A percentile compares a stretch with the other conserved stretches of the same genome.
Conservation (phyloP, 1,140 invertebrate genomes). For the Tribolium madens region DNA sequence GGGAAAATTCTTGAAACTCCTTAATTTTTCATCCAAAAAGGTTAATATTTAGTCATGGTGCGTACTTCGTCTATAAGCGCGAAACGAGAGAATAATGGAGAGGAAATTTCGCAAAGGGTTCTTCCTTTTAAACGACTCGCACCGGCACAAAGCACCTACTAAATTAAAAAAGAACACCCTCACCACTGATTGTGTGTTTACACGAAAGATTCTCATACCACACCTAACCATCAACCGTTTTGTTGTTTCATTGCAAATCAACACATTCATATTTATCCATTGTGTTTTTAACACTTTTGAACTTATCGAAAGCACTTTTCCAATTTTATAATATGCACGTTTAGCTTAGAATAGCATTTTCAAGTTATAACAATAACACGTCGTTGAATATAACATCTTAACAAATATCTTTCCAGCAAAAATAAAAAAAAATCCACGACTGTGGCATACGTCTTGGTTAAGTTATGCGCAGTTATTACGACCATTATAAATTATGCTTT, state of each 20-base stretch:
- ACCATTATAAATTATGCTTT: neutral
- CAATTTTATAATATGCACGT: neutral
- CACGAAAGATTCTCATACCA: neutral
- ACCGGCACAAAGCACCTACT: constrained; percentile 22
- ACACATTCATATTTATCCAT: neutral
- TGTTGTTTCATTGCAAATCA: neutral
- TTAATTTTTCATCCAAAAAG: constrained; percentile 36
- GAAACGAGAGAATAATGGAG: constrained; percentile 12
- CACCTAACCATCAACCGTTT: neutral
- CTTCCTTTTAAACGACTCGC: constrained; percentile 18
- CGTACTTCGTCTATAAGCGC: constrained; percentile 29
- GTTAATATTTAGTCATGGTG: constrained; percentile 31
- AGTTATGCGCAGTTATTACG: too few relatives aligned
- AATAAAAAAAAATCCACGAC: too few relatives aligned
- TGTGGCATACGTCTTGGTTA: too few relatives aligned
- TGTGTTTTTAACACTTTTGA: neutral
- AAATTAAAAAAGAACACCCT: constrained; percentile 24
- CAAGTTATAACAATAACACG: neutral
- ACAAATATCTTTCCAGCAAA: too few relatives aligned
- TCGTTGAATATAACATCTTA: neutral
- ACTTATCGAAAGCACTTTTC: neutral
- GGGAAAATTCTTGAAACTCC: constrained; percentile 34
- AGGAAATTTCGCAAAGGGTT: constrained; percentile 33
- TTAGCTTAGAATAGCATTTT: constrained; percentile 5
- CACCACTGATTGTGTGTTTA: constrained; percentile 1